Evolutionary conservation across 2,888 invertebrate genomes (phyloP), one percentile per base, ranked within the genome.

Genomic region (Tetragnatha montana): DNA sequence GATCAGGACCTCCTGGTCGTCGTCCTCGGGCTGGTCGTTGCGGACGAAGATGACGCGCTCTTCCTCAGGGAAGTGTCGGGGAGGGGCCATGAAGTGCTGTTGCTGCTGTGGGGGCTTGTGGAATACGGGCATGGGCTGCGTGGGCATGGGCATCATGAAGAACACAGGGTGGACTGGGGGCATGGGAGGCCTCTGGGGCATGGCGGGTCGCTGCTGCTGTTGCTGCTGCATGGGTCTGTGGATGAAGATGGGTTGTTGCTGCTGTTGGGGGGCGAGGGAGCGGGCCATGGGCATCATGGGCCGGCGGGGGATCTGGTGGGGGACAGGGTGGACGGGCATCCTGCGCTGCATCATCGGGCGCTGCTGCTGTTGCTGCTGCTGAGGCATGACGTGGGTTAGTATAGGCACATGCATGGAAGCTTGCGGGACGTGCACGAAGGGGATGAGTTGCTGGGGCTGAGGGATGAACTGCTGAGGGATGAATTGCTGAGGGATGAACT

Each of bases 131-230:
- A 90, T 35, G 35, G 87, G 90, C 10, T 90, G 90, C n/a, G 35
- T 87, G 76, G 89, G 89, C 50, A 89, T 60, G 80, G 89, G 76
- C 90, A 90, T 87, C 87, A 90, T 87, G 14, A 90, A 87, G n/a
- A 90, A 19, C 60, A 90, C 81, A 14, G 90, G 87, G 47, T 87
- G 83, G 50, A 90, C 84, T 10, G 90, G 90, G 6, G 87, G 87
- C 90, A 90, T 90, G 17, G 90, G 90, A 0, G 90, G 90, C 3
- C 90, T 79, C 68, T 81, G 70, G 4, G 73, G 90, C 60, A 90
- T 81, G 10, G 87, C 74, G 19, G 87, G 90, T 50, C 60, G 81
- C n/a, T 86, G 76, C 8, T 78, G 70, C 12, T 69, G 35, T 7
- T 68, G 50, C 19, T 89, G 89, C 14, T 71, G 51, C 21, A 90